These are phyloP conservation scores for Mercenaria mercenaria DNA, from an alignment of 1,140 invertebrate species.

Conservation along the genomic window DNA sequence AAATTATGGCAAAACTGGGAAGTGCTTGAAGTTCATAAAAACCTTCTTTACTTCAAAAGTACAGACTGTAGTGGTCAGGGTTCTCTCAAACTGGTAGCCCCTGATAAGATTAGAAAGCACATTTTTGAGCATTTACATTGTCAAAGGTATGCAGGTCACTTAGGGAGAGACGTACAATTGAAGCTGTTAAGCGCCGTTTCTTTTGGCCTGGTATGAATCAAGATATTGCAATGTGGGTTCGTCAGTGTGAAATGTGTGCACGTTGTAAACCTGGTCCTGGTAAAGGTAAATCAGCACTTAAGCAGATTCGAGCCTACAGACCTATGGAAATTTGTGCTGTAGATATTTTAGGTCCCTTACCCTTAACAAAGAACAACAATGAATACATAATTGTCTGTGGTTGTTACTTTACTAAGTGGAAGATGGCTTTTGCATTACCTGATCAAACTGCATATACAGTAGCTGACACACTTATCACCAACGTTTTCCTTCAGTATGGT, in stretches of 20 bases:
- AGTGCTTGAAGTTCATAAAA: not conserved
- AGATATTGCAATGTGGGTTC: conserved; percentile 60
- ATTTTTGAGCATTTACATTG: conserved; percentile 60
- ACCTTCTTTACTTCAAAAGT: not conserved
- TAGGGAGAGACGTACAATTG: conserved; percentile 64
- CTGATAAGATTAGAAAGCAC: conserved; percentile 47
- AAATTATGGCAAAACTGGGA: conserved; percentile 49
- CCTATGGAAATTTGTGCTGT: conserved; percentile 53
- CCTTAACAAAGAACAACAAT: conserved; percentile 68
- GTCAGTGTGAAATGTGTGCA: conserved; percentile 70
- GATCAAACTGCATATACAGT: conserved; percentile 46
- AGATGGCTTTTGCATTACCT: conserved; percentile 73
- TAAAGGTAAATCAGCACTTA: conserved; percentile 37
- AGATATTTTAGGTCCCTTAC: conserved; percentile 68
- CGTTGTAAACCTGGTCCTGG: conserved; percentile 58
- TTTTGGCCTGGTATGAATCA: conserved; percentile 67
- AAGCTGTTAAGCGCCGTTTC: conserved; percentile 55
- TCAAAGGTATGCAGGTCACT: conserved; percentile 41
- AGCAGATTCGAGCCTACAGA: not conserved
- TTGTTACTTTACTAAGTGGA: conserved; percentile 79
- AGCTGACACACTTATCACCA: conserved; percentile 66
- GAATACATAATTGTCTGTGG: conserved; percentile 76
- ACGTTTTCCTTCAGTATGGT: conserved; percentile 66
- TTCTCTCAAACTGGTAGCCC: conserved; percentile 44
- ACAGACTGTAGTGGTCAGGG: too few species aligned